Percentiles rank a stretch among this genome's conserved stretches.
phyloP scores from a whole-genome alignment of 2,888 invertebrate species.

The Monochamus alternatus region DNA sequence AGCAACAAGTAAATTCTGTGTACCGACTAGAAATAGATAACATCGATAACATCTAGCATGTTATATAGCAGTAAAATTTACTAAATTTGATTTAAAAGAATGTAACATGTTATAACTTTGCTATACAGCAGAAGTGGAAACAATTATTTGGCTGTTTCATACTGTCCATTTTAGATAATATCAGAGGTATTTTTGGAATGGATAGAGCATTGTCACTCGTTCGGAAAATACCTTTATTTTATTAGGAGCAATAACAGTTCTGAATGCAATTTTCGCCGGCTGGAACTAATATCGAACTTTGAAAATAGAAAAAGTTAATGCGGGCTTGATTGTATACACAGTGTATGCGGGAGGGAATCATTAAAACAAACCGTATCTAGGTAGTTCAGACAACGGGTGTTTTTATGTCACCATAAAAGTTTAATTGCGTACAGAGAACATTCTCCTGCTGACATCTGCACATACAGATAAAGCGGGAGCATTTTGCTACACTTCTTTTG shows the following conservation, averaged over 20 bases:
- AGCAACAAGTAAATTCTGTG: no score
- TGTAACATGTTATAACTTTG: no score
- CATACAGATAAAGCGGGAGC: conserved; percentile 56
- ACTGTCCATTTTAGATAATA: no score
- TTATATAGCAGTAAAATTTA: no score
- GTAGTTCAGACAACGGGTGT: conserved; percentile 58
- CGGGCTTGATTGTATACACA: conserved; percentile 8
- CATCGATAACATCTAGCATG: no score
- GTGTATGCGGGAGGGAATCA: conserved; percentile 52
- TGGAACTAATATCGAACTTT: background rate
- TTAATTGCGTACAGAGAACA: conserved; percentile 60
- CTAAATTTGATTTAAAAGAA: no score
- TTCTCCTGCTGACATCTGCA: conserved; percentile 60
- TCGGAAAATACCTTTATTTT: no score
- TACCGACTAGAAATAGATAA: no score
- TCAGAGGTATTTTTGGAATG: no score
- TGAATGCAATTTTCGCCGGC: conserved; percentile 1
- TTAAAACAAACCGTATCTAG: conserved; percentile 59
- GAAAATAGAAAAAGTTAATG: background rate
- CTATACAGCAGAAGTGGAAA: no score
- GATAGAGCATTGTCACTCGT: no score
- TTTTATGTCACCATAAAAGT: conserved; percentile 62
- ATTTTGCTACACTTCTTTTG: conserved; percentile 51
- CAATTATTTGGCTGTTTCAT: no score
- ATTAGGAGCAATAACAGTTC: background rate